phyloP scores from a whole-genome alignment of 2,797 vertebrate genomes.

The Nyctibius grandis region DNA sequence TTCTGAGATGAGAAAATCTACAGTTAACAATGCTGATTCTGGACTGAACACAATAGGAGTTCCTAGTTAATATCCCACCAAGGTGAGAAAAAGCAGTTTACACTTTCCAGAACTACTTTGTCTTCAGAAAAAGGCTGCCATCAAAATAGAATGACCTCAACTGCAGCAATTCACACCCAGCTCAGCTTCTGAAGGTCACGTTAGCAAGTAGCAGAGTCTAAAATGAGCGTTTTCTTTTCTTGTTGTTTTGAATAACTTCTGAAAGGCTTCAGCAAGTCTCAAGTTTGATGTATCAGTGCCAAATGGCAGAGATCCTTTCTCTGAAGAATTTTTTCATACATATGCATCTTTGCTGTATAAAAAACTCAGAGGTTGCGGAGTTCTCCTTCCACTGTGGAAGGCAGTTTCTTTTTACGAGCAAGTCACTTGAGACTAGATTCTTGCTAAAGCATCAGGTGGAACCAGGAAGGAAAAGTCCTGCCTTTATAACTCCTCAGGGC shows the following conservation, averaged over 20 bases:
- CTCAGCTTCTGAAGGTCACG: not conserved
- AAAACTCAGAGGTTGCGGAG: not conserved
- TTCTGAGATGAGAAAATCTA: not conserved
- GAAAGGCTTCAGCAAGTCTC: not conserved
- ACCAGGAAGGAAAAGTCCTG: not conserved
- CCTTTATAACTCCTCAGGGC: not conserved
- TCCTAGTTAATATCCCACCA: not conserved
- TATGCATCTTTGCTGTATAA: not conserved
- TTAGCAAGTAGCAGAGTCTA: not conserved
- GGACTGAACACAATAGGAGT: not conserved
- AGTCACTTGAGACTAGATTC: not conserved
- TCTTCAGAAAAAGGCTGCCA: not conserved
- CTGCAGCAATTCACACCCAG: not conserved
- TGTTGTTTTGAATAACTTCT: not conserved
- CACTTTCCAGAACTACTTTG: not conserved
- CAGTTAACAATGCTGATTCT: not conserved
- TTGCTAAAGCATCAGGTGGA: not conserved
- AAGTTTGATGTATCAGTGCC: not conserved
- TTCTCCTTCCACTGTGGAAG: not conserved
- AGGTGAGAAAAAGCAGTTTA: constrained; percentile 22
- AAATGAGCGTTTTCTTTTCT: not conserved
- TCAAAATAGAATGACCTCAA: not conserved
- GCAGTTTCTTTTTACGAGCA: not conserved
- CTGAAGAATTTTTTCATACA: not conserved
- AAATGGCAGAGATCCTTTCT: not conserved